phyloP scores from a whole-genome alignment of 2,797 vertebrate genomes.

The Menidia menidia region DNA sequence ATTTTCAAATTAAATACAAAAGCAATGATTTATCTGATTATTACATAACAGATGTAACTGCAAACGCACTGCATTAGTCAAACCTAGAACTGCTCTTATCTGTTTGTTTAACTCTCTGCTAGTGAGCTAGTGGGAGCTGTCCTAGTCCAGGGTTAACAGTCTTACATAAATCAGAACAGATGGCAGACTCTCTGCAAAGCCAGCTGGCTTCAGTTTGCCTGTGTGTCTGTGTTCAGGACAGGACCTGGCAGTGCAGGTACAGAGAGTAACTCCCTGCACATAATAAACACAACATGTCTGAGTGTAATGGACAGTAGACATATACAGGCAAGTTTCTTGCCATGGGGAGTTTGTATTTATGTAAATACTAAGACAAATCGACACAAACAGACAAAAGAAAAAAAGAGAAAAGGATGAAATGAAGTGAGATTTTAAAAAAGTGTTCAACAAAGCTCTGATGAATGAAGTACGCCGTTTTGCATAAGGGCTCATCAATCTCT shows the following conservation, averaged over 20 bases:
- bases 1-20: conserved; percentile 2
- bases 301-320: conserved; percentile 51
- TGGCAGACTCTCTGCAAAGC: conserved; percentile 76
- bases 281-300: conserved; percentile 67
- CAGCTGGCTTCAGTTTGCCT: conserved; percentile 84
- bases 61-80: conserved; percentile 14
- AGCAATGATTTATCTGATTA: conserved; percentile 3
- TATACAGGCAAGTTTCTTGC: conserved; percentile 36
- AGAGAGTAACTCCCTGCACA: conserved; percentile 70
- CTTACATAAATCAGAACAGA: conserved; percentile 82
- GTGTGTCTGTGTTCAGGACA: conserved; percentile 68
- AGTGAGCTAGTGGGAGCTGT: conserved; percentile 61
- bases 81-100: conserved; percentile 19
- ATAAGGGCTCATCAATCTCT: conserved; percentile 70
- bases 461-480: conserved; percentile 30
- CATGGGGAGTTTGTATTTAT: conserved; percentile 41
- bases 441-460: conserved; percentile 12
- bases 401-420: conserved; percentile 27
- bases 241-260: conserved; percentile 73
- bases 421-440: conserved; percentile 18
- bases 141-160: conserved; percentile 74
- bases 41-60: conserved; percentile 1
- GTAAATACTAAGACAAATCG: conserved; percentile 39
- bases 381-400: conserved; percentile 24
- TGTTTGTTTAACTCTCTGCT: conserved; percentile 57